Evolutionary conservation across 92 coral and sea anemone species (phyloP).

Genomic region (Umimayanthus chanpuru): DNA sequence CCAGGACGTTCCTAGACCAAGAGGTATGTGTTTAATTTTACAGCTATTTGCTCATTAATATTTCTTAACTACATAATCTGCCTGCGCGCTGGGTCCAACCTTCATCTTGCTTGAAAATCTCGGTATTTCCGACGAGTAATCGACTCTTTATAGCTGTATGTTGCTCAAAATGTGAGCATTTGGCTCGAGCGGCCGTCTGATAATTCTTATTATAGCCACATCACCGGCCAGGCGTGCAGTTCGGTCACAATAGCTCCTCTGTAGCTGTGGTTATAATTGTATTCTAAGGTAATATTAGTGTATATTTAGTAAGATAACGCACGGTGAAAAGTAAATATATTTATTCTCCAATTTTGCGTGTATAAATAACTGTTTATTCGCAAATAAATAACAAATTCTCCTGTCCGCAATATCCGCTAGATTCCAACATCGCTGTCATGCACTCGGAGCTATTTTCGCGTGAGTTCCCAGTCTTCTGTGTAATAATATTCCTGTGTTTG

Average conservation of each 20-base stretch:
- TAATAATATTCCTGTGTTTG: constrained; percentile 16
- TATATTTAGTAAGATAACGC: background rate
- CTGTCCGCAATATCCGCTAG: constrained; percentile 8
- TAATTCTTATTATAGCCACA: constrained; percentile 1
- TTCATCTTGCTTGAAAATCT: background rate
- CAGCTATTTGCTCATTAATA: background rate
- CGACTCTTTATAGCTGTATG: background rate
- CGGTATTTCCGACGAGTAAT: background rate
- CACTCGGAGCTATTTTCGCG: constrained; percentile 24
- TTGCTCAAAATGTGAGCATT: constrained; percentile 6
- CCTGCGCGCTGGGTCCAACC: background rate
- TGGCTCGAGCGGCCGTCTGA: background rate
- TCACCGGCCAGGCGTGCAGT: constrained; percentile 26
- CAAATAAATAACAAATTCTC: background rate
- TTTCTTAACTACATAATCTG: constrained; percentile 22
- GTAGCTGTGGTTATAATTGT: constrained; percentile 32
- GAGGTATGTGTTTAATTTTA: constrained; percentile 56
- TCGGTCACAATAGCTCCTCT: constrained; percentile 31
- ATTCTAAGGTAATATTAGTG: background rate
- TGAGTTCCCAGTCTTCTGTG: constrained; percentile 15
- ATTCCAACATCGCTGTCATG: background rate
- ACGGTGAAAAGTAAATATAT: constrained; percentile 9
- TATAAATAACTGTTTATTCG: background rate
- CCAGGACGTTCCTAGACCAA: constrained; percentile 79
- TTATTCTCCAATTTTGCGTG: background rate